Percentiles rank a stretch among this genome's conserved stretches.
Conservation (phyloP, 2,113 vertebrate genomes). For the Oreochromis aureus region DNA sequence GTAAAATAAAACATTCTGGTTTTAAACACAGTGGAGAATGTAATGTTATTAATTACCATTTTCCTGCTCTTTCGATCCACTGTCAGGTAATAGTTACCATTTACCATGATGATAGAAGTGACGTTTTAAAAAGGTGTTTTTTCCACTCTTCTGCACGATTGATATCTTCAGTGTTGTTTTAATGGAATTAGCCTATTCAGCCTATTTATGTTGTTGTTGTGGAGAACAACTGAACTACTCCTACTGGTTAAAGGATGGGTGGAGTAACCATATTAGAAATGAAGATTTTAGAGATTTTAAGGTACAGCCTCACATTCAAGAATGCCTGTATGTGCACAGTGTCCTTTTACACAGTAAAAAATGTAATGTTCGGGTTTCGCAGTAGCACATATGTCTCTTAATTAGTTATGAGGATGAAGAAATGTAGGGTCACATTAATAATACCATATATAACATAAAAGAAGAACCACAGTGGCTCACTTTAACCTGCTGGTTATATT, state of each 20-base stretch:
- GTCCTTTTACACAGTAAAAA: neutral
- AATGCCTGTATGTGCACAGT: neutral
- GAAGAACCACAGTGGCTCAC: neutral
- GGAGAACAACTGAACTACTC: neutral
- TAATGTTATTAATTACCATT: neutral
- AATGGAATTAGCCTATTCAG: neutral
- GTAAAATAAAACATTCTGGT: neutral
- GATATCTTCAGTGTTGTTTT: neutral
- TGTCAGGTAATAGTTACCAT: neutral
- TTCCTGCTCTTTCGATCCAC: neutral
- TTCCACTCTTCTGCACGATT: neutral
- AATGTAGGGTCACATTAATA: neutral
- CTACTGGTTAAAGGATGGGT: neutral
- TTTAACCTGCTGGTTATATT: neutral
- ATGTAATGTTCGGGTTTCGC: neutral
- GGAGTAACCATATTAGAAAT: neutral
- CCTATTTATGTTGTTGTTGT: neutral
- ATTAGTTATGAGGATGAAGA: neutral
- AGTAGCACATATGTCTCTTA: neutral
- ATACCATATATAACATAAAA: neutral
- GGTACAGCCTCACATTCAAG: neutral
- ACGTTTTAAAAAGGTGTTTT: neutral
- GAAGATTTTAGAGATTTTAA: neutral
- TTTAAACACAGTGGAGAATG: neutral
- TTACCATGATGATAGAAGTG: neutral